phyloP scores from a whole-genome alignment of 2,113 vertebrate genomes.

The Tetrao urogallus region DNA sequence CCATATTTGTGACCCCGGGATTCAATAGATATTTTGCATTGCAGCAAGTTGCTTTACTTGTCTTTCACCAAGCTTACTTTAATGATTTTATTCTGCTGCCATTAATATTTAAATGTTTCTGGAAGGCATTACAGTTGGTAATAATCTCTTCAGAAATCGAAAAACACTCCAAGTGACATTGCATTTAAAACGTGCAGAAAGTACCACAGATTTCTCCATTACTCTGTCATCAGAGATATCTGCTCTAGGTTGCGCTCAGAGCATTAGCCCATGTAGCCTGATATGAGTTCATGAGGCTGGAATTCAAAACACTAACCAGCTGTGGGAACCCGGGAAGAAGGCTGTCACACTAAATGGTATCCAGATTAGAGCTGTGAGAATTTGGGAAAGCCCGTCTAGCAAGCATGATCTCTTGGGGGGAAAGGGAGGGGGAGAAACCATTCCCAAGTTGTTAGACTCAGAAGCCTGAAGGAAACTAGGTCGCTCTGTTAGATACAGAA shows the following conservation, averaged over 20 bases:
- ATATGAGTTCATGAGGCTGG: slow-evolving; percentile 93
- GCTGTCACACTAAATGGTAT: slow-evolving; percentile 84
- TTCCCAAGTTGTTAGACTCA: slow-evolving; percentile 41
- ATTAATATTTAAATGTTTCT: neutral
- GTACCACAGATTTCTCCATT: slow-evolving; percentile 68
- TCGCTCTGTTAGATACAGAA: slow-evolving; percentile 32
- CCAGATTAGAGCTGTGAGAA: slow-evolving; percentile 86
- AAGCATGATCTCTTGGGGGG: slow-evolving; percentile 59
- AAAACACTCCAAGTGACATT: slow-evolving; percentile 60
- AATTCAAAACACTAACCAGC: slow-evolving; percentile 96
- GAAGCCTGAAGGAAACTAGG: slow-evolving; percentile 44
- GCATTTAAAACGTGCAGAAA: slow-evolving; percentile 63
- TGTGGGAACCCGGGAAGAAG: slow-evolving; percentile 87
- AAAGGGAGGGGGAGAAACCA: slow-evolving; percentile 1
- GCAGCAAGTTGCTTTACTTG: neutral
- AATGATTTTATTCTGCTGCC: slow-evolving; percentile 19
- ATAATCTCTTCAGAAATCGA: slow-evolving; percentile 1
- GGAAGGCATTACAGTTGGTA: slow-evolving; percentile 20
- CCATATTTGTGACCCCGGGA: neutral
- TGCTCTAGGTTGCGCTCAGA: slow-evolving; percentile 76
- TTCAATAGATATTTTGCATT: neutral
- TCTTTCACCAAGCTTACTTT: neutral
- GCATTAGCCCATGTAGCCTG: slow-evolving; percentile 83
- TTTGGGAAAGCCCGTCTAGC: slow-evolving; percentile 81
- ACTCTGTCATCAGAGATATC: slow-evolving; percentile 84